These are phyloP conservation scores for Orussus abietinus DNA, from an alignment of 1,140 invertebrate genomes.

Conservation along the genomic window DNA sequence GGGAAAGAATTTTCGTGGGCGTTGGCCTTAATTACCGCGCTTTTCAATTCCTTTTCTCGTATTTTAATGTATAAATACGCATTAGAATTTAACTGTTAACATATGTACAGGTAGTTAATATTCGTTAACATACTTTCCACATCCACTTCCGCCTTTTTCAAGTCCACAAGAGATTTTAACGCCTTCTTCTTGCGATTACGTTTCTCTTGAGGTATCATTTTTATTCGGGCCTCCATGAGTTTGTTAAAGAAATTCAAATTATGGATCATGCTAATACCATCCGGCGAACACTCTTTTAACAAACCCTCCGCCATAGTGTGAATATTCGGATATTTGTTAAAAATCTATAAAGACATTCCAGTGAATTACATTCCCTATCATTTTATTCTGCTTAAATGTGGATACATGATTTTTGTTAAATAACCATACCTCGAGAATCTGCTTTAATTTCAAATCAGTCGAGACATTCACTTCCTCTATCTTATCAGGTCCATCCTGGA, in stretches of 20 bases:
- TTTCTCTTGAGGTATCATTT: neutral
- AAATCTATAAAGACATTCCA: neutral
- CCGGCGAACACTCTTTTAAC: neutral
- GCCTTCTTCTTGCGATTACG: neutral
- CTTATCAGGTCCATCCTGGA: neutral
- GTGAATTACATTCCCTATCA: neutral
- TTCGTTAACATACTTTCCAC: neutral
- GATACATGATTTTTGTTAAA: too few relatives aligned
- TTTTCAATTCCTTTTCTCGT: too few relatives aligned
- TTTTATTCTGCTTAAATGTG: neutral
- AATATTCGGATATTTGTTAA: neutral
- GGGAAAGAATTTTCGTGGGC: too few relatives aligned
- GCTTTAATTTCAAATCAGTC: neutral
- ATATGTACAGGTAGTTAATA: neutral
- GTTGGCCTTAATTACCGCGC: too few relatives aligned
- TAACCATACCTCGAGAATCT: neutral
- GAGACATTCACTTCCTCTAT: neutral
- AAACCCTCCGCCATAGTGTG: neutral
- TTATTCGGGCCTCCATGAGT: neutral
- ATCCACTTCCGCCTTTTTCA: constrained; percentile 3
- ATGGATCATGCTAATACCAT: neutral
- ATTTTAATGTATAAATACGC: too few relatives aligned
- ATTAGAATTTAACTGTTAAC: neutral
- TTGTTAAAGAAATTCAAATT: neutral
- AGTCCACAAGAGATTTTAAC: neutral